These are phyloP conservation scores for Mormyrops attenuatus DNA, from an alignment of 2,797 vertebrate species.

Conservation along the genomic window DNA sequence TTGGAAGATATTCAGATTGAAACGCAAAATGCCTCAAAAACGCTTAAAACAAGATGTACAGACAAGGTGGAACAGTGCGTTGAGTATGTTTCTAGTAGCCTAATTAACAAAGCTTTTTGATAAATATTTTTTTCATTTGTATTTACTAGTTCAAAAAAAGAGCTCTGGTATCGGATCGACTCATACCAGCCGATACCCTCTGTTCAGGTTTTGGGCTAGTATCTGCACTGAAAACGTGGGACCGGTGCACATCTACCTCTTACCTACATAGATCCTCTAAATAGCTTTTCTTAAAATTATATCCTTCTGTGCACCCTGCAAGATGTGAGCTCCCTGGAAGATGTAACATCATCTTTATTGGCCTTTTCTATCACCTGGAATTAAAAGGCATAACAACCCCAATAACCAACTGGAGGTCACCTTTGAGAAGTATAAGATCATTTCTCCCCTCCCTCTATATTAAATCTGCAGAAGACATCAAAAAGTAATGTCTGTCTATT, in stretches of 20 bases:
- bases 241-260: not conserved
- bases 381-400: not conserved
- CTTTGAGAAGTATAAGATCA: not conserved
- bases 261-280: not conserved
- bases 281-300: not conserved
- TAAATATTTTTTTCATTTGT: not conserved
- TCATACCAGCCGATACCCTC: not conserved
- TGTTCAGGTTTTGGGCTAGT: not conserved
- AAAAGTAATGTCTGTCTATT: not conserved
- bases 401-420: not conserved
- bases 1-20: not conserved
- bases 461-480: not conserved
- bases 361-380: not conserved
- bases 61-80: not conserved
- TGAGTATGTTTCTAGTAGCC: not conserved
- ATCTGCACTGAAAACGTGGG: not conserved
- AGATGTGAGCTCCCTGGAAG: not conserved
- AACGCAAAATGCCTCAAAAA: not conserved
- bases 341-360: not conserved
- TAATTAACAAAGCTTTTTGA: not conserved
- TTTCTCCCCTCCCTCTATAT: not conserved
- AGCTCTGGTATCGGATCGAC: not conserved
- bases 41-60: not conserved
- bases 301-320: not conserved
- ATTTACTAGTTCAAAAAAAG: not conserved